Evolutionary conservation across 2,797 vertebrate genomes (phyloP).

Genomic region (Pempheris klunzingeri): DNA sequence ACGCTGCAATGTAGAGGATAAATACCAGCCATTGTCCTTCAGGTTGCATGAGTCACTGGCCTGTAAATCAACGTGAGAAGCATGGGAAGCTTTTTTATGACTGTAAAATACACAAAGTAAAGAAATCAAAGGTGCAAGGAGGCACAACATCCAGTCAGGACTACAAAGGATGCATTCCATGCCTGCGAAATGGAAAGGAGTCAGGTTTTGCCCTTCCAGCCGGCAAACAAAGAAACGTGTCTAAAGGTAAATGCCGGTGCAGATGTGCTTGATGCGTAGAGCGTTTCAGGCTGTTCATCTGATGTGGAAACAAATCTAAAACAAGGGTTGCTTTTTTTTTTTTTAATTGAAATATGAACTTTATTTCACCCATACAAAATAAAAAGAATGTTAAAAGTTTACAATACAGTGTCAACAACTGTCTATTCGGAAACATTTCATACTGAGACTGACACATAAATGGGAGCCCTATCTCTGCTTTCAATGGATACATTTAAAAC

Average conservation of each 20-base stretch:
- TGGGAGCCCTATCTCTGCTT: slow-evolving; percentile 59
- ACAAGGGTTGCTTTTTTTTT: slow-evolving; percentile 12
- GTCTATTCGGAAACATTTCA: slow-evolving; percentile 79
- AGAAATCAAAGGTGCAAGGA: neutral
- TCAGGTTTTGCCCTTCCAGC: slow-evolving; percentile 12
- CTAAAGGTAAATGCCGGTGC: neutral
- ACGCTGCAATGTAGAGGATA: slow-evolving; percentile 11
- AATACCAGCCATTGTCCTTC: slow-evolving; percentile 38
- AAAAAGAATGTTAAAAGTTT: slow-evolving; percentile 89
- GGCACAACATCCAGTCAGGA: neutral
- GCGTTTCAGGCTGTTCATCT: neutral
- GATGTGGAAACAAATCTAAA: slow-evolving; percentile 15
- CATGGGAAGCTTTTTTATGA: slow-evolving; percentile 18
- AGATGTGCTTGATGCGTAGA: neutral
- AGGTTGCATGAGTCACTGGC: slow-evolving; percentile 37
- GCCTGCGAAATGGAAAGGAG: slow-evolving; percentile 27
- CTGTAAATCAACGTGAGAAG: neutral
- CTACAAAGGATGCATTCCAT: slow-evolving; percentile 32
- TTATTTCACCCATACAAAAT: slow-evolving; percentile 91
- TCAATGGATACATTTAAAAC: slow-evolving; percentile 80
- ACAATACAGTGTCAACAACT: slow-evolving; percentile 83
- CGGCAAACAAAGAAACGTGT: neutral
- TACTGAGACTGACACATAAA: slow-evolving; percentile 71
- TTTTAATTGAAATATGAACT: slow-evolving; percentile 85
- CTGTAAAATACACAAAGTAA: slow-evolving; percentile 10